Base-by-base conservation (phyloP, 1,140 invertebrate genomes). In the Heliconius hewitsoni region DNA sequence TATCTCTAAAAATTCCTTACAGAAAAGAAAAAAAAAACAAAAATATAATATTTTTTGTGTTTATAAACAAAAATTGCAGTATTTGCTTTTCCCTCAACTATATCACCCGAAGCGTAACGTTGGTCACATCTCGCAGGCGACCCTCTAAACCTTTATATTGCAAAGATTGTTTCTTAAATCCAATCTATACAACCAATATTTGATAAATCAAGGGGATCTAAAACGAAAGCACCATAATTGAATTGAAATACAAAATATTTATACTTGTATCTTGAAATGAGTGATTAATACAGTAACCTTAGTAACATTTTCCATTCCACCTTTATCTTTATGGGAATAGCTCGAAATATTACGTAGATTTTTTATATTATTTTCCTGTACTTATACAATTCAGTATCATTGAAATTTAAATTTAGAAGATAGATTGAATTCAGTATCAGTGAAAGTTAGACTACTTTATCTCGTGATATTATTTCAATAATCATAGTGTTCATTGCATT, bases 101-200 rank as follows among this genome's bases (percentile, higher is more conserved):
- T 66, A 66, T 66, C 60, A 66, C 11, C 9, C 23, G 60, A 66
- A 30, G 23, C 60, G 27, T 5, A 66, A 66, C 60, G 60, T 16
- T 66, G 60, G 60, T 66, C 27, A 66, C 60, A 66, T 66, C 60
- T 66, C 60, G 30, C 23, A 27, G 60, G 5, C 60, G 60, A 66
- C 60, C 60, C 60, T 66, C 60, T 66, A 66, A 66, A 66, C 2
- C 60, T 66, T 66, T 66, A 66, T 66, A 66, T 66, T 66, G 23
- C 60, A 66, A 66, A 66, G 60, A 66, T 66, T 66, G 23, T 30
- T 66, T 30, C 60, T 66, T 13, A 66, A n/a, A 66, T 66, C 60
- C 9, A 66, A 66, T 66, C 23, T 66, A 13, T 66, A 9, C 9
- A 66, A 30, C 23, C 11, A 66, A 66, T 66, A 66, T 66, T 66